Evolutionary conservation across 2,888 invertebrate genomes (phyloP).

Genomic region (Pseudococcus jackbeardsleyi): DNA sequence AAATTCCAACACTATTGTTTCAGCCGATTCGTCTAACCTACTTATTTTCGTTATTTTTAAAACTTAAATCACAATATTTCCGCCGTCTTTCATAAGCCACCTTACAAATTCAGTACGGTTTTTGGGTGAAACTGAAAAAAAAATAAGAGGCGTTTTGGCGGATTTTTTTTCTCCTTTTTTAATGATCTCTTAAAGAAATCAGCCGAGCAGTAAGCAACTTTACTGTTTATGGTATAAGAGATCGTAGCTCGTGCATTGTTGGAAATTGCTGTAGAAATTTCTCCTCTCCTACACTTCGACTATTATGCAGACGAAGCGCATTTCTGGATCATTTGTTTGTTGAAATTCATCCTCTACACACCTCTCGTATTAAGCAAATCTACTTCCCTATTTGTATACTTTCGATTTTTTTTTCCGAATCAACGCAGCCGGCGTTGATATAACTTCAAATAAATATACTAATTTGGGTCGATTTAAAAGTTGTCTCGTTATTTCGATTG

Average conservation of each 20-base stretch:
- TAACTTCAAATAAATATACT: neutral
- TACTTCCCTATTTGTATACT: conserved; percentile 4
- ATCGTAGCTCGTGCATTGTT: neutral
- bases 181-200: neutral
- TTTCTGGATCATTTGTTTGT: conserved; percentile 3
- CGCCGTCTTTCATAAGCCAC: conserved; percentile 51
- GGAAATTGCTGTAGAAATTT: neutral
- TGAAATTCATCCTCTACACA: neutral
- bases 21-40: conserved; percentile 46
- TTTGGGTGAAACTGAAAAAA: conserved; percentile 37
- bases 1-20: conserved; percentile 58
- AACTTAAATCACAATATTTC: conserved; percentile 43
- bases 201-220: neutral
- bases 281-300: neutral
- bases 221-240: neutral
- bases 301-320: conserved; percentile 3
- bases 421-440: neutral
- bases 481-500: neutral
- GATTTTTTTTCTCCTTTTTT: neutral
- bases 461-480: conserved; percentile 2
- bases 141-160: neutral
- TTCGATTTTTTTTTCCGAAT: neutral
- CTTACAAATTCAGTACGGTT: conserved; percentile 4
- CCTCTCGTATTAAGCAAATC: neutral
- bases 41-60: conserved; percentile 28